Evolutionary conservation across 92 coral and sea anemone genomes (phyloP).

Genomic region (Bergia puertoricense): DNA sequence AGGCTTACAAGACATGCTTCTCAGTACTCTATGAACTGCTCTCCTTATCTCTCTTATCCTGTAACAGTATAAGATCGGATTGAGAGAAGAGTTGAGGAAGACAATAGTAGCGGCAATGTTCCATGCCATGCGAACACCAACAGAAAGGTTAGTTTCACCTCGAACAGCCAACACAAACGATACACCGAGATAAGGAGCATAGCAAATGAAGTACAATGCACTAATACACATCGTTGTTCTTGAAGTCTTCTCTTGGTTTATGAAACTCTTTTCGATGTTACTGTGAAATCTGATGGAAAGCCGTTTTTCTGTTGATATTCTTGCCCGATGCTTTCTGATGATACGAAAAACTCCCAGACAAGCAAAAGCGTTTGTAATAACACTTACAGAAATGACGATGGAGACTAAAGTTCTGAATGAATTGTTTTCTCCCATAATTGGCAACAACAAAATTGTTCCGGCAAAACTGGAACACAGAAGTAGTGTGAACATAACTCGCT

Average conservation of each 20-base stretch:
- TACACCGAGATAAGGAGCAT: slow-evolving; percentile 8
- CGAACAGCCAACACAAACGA: background rate
- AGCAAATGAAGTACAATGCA: background rate
- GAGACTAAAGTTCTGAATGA: background rate
- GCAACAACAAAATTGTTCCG: background rate
- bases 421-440: background rate
- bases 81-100: background rate
- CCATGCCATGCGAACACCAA: slow-evolving; percentile 9
- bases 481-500: background rate
- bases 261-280: background rate
- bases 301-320: background rate
- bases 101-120: slow-evolving; percentile 1
- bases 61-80: slow-evolving; percentile 4
- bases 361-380: background rate
- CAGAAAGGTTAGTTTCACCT: background rate
- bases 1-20: background rate
- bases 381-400: background rate
- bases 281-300: background rate
- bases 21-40: background rate
- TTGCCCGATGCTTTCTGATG: background rate
- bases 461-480: background rate
- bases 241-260: background rate
- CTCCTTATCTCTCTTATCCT: background rate
- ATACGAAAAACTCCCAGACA: background rate
- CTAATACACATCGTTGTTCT: slow-evolving; percentile 12